phyloP scores from a whole-genome alignment of 1,140 invertebrate genomes.

The Eumeta japonica region DNA sequence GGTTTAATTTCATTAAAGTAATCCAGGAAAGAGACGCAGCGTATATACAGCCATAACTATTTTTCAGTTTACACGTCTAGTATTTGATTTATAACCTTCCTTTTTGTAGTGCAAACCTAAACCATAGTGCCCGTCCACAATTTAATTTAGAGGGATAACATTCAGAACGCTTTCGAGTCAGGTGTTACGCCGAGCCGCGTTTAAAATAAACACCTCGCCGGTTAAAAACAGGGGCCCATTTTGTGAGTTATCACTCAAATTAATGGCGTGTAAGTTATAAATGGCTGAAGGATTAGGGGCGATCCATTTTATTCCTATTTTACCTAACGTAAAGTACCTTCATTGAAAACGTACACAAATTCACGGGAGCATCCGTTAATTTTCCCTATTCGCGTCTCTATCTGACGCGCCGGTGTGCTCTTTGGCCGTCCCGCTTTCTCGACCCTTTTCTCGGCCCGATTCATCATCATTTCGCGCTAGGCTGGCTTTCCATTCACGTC shows the following conservation, averaged over 20 bases:
- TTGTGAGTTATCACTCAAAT: slow-evolving; percentile 54
- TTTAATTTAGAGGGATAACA: too few species aligned
- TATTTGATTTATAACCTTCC: too few species aligned
- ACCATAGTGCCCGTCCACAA: too few species aligned
- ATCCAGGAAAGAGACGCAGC: too few species aligned
- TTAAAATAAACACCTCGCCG: too few species aligned
- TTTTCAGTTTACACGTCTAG: too few species aligned
- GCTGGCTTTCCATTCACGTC: slow-evolving; percentile 42
- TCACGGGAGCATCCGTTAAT: slow-evolving; percentile 48
- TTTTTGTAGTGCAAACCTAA: too few species aligned
- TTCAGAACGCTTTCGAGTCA: too few species aligned
- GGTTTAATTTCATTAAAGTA: too few species aligned
- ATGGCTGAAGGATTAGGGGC: slow-evolving; percentile 49
- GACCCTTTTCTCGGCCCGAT: slow-evolving; percentile 39
- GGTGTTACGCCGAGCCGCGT: too few species aligned
- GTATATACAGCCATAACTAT: too few species aligned
- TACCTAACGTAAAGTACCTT: slow-evolving; percentile 53
- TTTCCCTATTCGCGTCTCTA: slow-evolving; percentile 31
- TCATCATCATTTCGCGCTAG: slow-evolving; percentile 54
- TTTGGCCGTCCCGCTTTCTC: slow-evolving; percentile 26
- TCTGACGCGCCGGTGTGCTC: slow-evolving; percentile 11
- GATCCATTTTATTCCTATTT: slow-evolving; percentile 54
- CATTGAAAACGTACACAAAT: slow-evolving; percentile 56
- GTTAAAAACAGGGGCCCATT: too few species aligned
- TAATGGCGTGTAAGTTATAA: slow-evolving; percentile 57